These are phyloP conservation scores for Bufo gargarizans DNA, from an alignment of 2,113 vertebrate genomes.

Conservation along the genomic window DNA sequence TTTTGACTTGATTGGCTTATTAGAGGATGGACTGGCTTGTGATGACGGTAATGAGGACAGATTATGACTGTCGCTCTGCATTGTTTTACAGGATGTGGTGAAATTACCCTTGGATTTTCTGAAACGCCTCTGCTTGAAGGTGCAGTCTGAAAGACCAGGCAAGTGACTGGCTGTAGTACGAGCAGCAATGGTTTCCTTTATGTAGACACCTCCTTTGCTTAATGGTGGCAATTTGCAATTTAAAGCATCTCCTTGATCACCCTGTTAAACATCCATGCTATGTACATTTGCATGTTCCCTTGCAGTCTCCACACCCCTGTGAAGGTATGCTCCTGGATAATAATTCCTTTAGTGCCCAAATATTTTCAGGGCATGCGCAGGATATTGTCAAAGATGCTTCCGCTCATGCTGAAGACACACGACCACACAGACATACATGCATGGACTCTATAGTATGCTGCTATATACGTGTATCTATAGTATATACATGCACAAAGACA, in stretches of 20 bases:
- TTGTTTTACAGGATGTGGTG: conserved; percentile 85
- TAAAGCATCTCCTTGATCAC: background rate
- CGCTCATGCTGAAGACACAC: too few relatives aligned
- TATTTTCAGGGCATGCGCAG: too few relatives aligned
- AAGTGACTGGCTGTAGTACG: conserved; percentile 52
- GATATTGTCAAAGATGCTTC: too few relatives aligned
- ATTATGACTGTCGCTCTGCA: background rate
- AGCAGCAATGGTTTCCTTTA: background rate
- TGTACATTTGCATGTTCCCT: background rate
- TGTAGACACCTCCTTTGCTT: background rate
- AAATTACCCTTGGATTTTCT: conserved; percentile 93
- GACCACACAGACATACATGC: too few relatives aligned
- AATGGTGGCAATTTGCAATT: too few relatives aligned
- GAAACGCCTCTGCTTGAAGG: conserved; percentile 90
- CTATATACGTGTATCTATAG: too few relatives aligned
- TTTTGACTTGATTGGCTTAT: background rate
- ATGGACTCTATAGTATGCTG: too few relatives aligned
- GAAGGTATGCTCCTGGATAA: background rate
- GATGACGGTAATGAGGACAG: background rate
- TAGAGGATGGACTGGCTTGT: background rate
- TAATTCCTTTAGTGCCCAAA: too few relatives aligned
- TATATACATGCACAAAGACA: too few relatives aligned
- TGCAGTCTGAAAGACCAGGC: conserved; percentile 94
- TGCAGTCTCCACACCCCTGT: background rate
- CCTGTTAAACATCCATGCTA: background rate